Base-by-base conservation (phyloP, 1,140 invertebrate species). In the Nymphalis io region DNA sequence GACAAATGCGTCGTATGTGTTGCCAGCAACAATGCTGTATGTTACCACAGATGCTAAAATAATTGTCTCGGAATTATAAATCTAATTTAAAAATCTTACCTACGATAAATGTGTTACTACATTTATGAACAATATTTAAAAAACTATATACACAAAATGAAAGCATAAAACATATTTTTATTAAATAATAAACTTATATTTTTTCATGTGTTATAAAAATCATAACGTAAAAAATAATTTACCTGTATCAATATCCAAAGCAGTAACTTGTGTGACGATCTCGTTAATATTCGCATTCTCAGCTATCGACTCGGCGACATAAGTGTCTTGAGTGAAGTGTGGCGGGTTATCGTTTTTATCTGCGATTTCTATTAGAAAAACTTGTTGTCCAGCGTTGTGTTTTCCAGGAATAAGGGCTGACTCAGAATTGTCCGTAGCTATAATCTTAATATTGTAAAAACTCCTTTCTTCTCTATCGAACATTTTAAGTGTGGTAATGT, bases 311-410 rank as follows among this genome's bases (percentile, higher is more conserved):
- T 96, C 95, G 0, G 96, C 96, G 5, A 94, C 92, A 89, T 98
- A 98, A 0, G 93, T 92, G 0, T 92, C 80, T 74, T 95, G 92
- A 13, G 94, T 95, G 85, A 98, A 98, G 71, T 94, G 93, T 0
- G 97, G 97, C 11, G 95, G 93, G 87, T 98, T 98, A 84, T 98
- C 98, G 83, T 98, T 98, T 85, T 96, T 97, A 89, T 99, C 98
- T 11, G 96, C 96, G 55, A 99, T 98, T 81, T 95, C 94, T 70
- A 98, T 97, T 68, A 95, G 93, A 80, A 98, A 97, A 61, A 94
- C 94, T 91, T 96, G 95, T 68, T 95, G 93, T 4, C 95, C 95
- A 38, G 93, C 93, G 77, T 96, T 96, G 59, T 93, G 95, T 75
- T 94, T 94, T 0, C 94, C 95, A 38, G 93, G 85, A 64, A 89